These are phyloP conservation scores for Sardinella longiceps DNA, from an alignment of 2,797 vertebrate genomes.

Conservation along the genomic window DNA sequence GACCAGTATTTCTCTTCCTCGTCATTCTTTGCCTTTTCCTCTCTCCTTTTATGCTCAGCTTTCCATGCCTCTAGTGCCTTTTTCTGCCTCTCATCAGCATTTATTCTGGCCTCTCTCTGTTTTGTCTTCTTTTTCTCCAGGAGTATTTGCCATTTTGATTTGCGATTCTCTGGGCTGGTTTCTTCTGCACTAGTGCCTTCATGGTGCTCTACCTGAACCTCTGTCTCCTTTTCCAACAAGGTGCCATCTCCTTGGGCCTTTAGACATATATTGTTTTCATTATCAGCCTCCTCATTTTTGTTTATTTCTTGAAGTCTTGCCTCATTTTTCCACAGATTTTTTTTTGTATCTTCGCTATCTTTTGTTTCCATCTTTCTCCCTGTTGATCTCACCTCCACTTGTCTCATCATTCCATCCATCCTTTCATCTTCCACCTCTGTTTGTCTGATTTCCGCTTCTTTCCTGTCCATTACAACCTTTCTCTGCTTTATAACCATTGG, in stretches of 20 bases:
- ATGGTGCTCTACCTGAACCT: too few species aligned
- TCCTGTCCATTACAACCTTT: neutral
- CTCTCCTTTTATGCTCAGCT: neutral
- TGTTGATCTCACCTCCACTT: neutral
- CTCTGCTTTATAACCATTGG: neutral
- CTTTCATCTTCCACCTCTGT: neutral
- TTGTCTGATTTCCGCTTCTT: neutral
- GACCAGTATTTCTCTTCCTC: neutral
- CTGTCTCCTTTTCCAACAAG: too few species aligned
- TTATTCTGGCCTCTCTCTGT: neutral
- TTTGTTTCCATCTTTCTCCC: neutral
- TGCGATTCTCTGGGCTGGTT: neutral
- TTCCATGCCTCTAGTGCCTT: neutral
- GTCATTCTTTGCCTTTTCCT: neutral
- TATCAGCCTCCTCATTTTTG: neutral
- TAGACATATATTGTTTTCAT: neutral
- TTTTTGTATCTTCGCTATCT: neutral
- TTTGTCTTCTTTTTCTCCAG: neutral
- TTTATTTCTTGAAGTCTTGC: neutral
- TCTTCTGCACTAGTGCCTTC: neutral
- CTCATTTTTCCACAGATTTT: neutral
- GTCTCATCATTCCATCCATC: neutral
- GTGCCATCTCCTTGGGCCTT: too few species aligned
- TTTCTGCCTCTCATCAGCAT: slow-evolving; percentile 8
- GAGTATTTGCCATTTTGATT: slow-evolving; percentile 9